Percentiles rank a stretch among this genome's conserved stretches.
These are phyloP conservation scores for Melanotaenia pygmaea DNA, from an alignment of 2,797 vertebrate genomes.

Conservation along the genomic window DNA sequence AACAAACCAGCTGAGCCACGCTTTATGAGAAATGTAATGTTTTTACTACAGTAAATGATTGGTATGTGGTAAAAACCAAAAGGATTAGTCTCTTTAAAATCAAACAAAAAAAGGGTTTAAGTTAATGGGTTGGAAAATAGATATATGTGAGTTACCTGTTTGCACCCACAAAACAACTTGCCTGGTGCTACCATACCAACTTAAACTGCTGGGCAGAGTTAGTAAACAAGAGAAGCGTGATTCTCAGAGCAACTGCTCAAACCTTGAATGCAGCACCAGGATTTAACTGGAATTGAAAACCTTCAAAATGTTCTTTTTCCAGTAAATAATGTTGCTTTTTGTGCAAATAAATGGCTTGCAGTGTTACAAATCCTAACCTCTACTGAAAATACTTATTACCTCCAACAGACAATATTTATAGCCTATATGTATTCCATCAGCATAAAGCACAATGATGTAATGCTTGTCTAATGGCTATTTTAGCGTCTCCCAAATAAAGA, in stretches of 20 bases:
- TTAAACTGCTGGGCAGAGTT: background rate
- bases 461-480: background rate
- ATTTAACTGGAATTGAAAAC: too few relatives aligned
- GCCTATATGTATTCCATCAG: too few relatives aligned
- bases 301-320: too few relatives aligned
- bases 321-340: too few relatives aligned
- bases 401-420: background rate
- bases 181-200: background rate
- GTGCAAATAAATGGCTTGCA: background rate
- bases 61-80: background rate
- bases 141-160: background rate
- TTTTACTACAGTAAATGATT: too few relatives aligned
- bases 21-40: too few relatives aligned
- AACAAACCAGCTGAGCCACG: background rate
- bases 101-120: too few relatives aligned
- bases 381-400: background rate
- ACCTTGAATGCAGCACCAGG: too few relatives aligned
- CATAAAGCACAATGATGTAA: background rate
- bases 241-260: too few relatives aligned
- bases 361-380: background rate
- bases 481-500: background rate
- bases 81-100: too few relatives aligned
- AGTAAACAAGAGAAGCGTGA: background rate
- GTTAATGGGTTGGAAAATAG: background rate
- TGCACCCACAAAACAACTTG: background rate